Base-by-base conservation (phyloP, 2,797 vertebrate species). In the Amazonetta brasiliensis region DNA sequence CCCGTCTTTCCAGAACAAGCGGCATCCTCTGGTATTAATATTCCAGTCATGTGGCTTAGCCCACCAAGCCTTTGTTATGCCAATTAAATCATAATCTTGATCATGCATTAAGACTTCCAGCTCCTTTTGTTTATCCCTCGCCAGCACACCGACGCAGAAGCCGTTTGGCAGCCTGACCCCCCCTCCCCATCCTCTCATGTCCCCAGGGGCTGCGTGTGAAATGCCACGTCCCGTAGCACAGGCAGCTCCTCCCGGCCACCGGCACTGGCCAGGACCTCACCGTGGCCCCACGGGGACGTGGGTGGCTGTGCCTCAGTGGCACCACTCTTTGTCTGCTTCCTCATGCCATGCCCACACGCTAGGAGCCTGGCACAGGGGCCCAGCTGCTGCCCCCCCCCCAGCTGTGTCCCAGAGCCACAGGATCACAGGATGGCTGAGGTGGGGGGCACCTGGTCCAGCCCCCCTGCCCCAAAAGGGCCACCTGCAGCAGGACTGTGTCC, bases 71-170 rank as follows among this genome's bases (percentile, higher is more conserved):
- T 94, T 94, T 95, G 79, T 95, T 94, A 90, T 72, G 76, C 85
- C 91, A 91, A 86, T 95, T 92, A 90, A 95, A 92, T 88, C 33
- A 90, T 85, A 85, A 89, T 83, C 64, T 95, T 94, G 89, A 94
- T 85, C n/a, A 26, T 5, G 39, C 54, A 54, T 71, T 76, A 75
- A 80, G 79, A 64, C 60, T 91, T 88, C 64, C 72, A 77, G n/a
- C 26, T 91, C 66, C 66, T 78, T 94, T 84, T 91, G 33, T 91
- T 94, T 84, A 60, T 56, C 14, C 44, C 37, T 67, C 56, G 37
- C 3, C 7, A 50, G 26, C 11, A 1, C 64, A 31, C 28, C 1
- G 0, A 5, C 0, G 11, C 39, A 33, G 43, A 44, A 15, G 43
- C 74, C 1, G 1, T 39, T 44, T 6, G 1, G 30, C 6, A 9